Evolutionary conservation across 2,113 vertebrate genomes (phyloP), one percentile per base, ranked within the genome.

Genomic region (Pimephales promelas): DNA sequence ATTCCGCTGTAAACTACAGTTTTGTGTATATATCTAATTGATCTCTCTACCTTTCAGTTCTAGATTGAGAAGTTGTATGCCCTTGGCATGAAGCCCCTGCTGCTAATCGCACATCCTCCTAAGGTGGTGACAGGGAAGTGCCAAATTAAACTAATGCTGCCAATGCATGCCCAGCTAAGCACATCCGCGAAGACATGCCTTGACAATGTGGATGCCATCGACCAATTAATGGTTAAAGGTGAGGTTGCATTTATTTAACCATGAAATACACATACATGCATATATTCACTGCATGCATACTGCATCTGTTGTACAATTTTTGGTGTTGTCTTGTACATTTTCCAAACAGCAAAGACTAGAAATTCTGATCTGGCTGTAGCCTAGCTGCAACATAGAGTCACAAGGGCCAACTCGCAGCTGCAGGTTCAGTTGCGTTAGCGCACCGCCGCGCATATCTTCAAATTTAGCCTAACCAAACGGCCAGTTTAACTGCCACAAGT

Each of bases 41-140:
- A 61, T 61, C 57, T 34, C 31, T 61, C 22, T 24, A 61, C 57
- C 57, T 61, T n/a, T 61, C 57, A 26, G 57, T 61, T 61, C 57
- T n/a, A 61, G 57, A n/a, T 61, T 26, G 57, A 61, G 57, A 61
- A 61, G 57, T 61, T 61, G 57, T 61, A 61, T 61, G n/a, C 57
- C 57, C 57, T 61, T 61, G 57, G 24, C 57, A 61, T 61, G 57
- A 61, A 61, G 57, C 57, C 57, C n/a, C 57, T 61, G 57, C n/a
- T 61, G n/a, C 57, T 61, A 9, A 61, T 61, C 13, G 57, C 57
- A 26, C n/a, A 24, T 61, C 57, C 22, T 61, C 10, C 57, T 61
- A 61, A 61, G 57, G 10, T 26, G n/a, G 57, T 61, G 57, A 26
- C 57, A 61, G 57, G 57, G 22, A 61, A 1, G n/a, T 61, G 3